phyloP scores from a whole-genome alignment of 2,888 invertebrate genomes.

The Ethmia dodecea region DNA sequence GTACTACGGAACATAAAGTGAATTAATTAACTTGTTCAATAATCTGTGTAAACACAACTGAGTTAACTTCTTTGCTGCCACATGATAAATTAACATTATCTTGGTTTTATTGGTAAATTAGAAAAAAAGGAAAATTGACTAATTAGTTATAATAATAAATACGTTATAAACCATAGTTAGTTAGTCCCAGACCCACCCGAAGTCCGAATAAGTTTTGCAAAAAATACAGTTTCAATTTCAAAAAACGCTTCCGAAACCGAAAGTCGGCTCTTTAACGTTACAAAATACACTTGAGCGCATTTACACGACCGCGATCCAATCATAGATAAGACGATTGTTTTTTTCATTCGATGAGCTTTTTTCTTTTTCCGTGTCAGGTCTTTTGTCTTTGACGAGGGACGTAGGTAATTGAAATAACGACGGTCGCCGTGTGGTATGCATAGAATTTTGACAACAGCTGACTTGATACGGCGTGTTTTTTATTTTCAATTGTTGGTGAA shows the following conservation, averaged over 20 bases:
- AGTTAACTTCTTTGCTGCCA: too few relatives aligned
- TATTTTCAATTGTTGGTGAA: constrained; percentile 2
- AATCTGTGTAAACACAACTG: too few relatives aligned
- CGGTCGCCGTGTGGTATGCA: constrained; percentile 61
- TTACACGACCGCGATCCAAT: constrained; percentile 75
- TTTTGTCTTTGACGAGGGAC: constrained; percentile 76
- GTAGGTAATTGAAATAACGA: constrained; percentile 74
- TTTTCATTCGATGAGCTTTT: constrained; percentile 40
- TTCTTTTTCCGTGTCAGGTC: constrained; percentile 60
- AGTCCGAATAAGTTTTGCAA: constrained; percentile 21
- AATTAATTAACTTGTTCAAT: too few relatives aligned
- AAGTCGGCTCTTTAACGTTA: constrained; percentile 50
- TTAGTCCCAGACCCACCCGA: constrained; percentile 26
- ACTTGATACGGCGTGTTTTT: constrained; percentile 30
- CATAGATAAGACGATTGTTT: constrained; percentile 68
- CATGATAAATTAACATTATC: too few relatives aligned
- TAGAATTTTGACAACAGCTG: constrained; percentile 73
- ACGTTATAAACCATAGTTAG: too few relatives aligned
- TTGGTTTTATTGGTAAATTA: too few relatives aligned
- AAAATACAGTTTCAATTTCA: constrained; percentile 33
- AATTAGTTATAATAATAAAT: too few relatives aligned
- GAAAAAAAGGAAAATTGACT: too few relatives aligned
- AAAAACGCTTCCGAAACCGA: constrained; percentile 65
- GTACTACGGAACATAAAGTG: too few relatives aligned
- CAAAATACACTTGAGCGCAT: constrained; percentile 67